Conservation (phyloP, 2,113 vertebrate genomes). For the Petaurus breviceps region DNA sequence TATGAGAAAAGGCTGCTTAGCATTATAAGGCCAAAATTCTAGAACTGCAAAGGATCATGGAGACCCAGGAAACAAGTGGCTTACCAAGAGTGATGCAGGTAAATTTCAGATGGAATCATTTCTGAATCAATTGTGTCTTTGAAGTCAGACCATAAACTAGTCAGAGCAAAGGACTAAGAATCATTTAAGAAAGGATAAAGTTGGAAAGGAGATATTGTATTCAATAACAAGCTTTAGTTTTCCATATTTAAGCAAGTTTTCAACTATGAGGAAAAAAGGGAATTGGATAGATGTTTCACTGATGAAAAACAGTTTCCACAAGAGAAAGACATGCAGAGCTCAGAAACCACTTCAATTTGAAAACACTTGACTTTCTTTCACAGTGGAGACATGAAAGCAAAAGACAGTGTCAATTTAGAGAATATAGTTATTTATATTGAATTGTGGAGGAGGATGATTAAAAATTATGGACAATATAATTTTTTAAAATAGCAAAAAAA, state of each 20-base stretch:
- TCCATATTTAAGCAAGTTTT: background rate
- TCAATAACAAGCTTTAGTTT: background rate
- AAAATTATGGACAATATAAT: background rate
- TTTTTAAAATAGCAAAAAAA: background rate
- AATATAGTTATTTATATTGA: background rate
- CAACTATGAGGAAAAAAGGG: background rate
- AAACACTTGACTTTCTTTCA: background rate
- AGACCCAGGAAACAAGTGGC: background rate
- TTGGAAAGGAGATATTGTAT: background rate
- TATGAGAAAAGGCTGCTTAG: background rate
- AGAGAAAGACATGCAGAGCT: background rate
- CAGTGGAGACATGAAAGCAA: background rate
- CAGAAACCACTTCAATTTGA: background rate
- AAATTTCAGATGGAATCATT: background rate
- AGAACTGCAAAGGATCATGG: background rate
- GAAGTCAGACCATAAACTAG: background rate
- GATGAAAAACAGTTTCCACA: background rate
- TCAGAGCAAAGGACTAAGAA: background rate
- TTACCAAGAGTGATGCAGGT: background rate
- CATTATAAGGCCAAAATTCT: background rate
- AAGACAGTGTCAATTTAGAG: background rate
- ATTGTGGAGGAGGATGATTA: background rate
- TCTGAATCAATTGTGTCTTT: background rate
- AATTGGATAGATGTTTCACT: background rate
- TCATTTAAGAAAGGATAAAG: background rate